Evolutionary conservation across 2,888 invertebrate species (phyloP).

Genomic region (Philhelius pedissequus): DNA sequence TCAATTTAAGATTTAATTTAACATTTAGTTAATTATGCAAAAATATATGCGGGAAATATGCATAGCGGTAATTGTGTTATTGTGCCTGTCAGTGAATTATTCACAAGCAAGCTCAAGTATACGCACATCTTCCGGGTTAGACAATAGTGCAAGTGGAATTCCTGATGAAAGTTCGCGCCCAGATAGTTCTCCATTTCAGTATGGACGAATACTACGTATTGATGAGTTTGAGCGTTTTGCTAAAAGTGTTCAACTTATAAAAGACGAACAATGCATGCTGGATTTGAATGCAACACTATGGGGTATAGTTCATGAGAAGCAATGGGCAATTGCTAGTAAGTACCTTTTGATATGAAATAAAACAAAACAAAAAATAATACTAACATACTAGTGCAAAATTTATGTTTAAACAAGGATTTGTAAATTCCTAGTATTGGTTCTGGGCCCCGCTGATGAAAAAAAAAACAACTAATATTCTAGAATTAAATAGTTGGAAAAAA

Average conservation of each 20-base stretch:
- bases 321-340: conserved; percentile 75
- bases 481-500: too few relatives aligned
- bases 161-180: background rate
- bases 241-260: conserved; percentile 70
- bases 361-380: background rate
- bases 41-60: conserved; percentile 38
- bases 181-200: conserved; percentile 15
- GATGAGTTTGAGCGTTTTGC: conserved; percentile 70
- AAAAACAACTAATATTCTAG: too few relatives aligned
- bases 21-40: conserved; percentile 44
- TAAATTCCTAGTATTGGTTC: background rate
- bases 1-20: conserved; percentile 18
- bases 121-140: conserved; percentile 36
- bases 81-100: conserved; percentile 29
- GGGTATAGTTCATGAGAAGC: conserved; percentile 70
- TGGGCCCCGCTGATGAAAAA: too few relatives aligned
- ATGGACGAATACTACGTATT: conserved; percentile 13
- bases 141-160: conserved; percentile 47
- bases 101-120: conserved; percentile 41
- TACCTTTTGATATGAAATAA: background rate
- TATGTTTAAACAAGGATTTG: background rate
- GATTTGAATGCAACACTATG: conserved; percentile 74
- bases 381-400: background rate
- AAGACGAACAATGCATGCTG: conserved; percentile 69
- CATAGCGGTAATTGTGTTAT: conserved; percentile 27